Conservation (phyloP, 2,888 invertebrate species). For the Drosophila nr. medialis region DNA sequence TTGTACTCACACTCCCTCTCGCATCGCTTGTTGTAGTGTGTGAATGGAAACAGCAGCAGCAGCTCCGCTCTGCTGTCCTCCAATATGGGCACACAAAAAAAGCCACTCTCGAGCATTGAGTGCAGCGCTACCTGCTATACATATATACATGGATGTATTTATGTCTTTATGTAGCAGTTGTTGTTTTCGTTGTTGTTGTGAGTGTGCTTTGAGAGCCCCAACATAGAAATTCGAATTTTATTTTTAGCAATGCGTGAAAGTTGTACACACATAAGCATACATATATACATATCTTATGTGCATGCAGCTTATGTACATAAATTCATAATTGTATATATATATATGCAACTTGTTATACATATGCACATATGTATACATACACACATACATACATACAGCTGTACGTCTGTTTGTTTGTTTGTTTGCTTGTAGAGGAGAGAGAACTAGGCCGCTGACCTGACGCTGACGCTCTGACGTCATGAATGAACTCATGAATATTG, state of each 20-base stretch:
- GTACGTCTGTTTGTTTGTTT: slow-evolving; percentile 9
- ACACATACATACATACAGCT: slow-evolving; percentile 4
- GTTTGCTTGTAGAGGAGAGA: slow-evolving; percentile 37
- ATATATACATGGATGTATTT: slow-evolving; percentile 5
- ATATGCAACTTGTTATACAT: slow-evolving; percentile 39
- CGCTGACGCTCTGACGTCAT: slow-evolving; percentile 83
- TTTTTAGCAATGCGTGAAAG: slow-evolving; percentile 69
- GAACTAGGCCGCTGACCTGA: slow-evolving; percentile 85
- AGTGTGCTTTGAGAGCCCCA: slow-evolving; percentile 38
- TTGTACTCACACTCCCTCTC: not conserved
- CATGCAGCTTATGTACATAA: slow-evolving; percentile 11
- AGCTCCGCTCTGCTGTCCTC: slow-evolving; percentile 11
- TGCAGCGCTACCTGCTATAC: slow-evolving; percentile 21
- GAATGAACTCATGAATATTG: slow-evolving; percentile 81
- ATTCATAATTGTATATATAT: slow-evolving; percentile 29
- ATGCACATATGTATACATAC: slow-evolving; percentile 27
- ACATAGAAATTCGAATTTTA: slow-evolving; percentile 68
- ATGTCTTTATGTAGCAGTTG: slow-evolving; percentile 10
- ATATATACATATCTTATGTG: slow-evolving; percentile 11
- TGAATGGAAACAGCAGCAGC: slow-evolving; percentile 43
- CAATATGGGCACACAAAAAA: slow-evolving; percentile 10
- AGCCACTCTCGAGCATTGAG: slow-evolving; percentile 7
- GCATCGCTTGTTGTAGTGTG: slow-evolving; percentile 30
- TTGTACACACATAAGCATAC: slow-evolving; percentile 33
- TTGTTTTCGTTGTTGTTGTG: slow-evolving; percentile 11